Percentiles rank a stretch among this genome's conserved stretches.
Evolutionary conservation across 1,140 invertebrate species (phyloP).

Genomic region (Notospermus geniculatus): DNA sequence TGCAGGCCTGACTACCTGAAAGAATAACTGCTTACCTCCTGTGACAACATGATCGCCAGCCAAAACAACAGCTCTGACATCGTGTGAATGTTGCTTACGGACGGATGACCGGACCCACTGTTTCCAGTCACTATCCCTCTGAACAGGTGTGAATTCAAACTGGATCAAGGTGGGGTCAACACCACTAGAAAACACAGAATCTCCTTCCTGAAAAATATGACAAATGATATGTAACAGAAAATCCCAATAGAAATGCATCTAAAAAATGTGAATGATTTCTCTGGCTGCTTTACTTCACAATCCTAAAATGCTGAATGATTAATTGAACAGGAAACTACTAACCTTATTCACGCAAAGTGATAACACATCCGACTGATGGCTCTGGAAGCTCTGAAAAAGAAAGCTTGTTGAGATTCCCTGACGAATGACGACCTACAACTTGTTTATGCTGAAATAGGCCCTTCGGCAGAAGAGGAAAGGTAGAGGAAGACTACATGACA

Average conservation of each 20-base stretch:
- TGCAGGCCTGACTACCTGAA: too few relatives aligned
- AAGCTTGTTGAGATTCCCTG: too few relatives aligned
- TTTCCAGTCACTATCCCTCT: constrained; percentile 33
- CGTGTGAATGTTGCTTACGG: constrained; percentile 76
- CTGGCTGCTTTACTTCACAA: too few relatives aligned
- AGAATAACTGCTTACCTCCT: constrained; percentile 59
- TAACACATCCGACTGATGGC: constrained; percentile 77
- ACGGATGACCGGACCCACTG: constrained; percentile 80
- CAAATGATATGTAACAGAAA: not conserved
- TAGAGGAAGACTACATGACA: not conserved
- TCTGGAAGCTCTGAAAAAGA: constrained; percentile 65
- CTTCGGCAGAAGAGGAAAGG: not conserved
- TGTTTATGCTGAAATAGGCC: too few relatives aligned
- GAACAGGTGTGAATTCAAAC: constrained; percentile 64
- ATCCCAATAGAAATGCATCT: not conserved
- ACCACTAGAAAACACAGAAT: constrained; percentile 56
- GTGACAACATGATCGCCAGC: constrained; percentile 66
- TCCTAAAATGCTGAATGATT: too few relatives aligned
- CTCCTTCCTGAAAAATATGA: constrained; percentile 29
- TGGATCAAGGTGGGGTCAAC: constrained; percentile 76
- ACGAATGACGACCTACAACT: too few relatives aligned
- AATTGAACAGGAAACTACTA: too few relatives aligned
- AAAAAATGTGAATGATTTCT: not conserved
- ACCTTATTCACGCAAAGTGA: constrained; percentile 68
- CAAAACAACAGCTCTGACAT: constrained; percentile 71